Evolutionary conservation across 2,888 invertebrate genomes (phyloP).

Genomic region (Drosophila mimica): DNA sequence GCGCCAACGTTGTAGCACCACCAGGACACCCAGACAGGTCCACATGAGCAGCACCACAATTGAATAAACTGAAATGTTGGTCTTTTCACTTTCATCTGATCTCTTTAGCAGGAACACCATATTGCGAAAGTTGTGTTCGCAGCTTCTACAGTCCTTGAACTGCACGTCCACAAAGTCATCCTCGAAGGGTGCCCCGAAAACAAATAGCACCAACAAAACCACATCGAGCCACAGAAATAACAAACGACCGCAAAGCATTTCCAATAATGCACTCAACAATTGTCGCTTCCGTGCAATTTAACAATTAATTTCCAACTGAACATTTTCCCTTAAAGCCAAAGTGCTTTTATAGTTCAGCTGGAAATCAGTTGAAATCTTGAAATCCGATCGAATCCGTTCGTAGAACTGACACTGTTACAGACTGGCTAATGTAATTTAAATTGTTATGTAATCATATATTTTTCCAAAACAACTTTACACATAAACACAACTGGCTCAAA

Average conservation of each 20-base stretch:
- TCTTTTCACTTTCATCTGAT: slow-evolving; percentile 4
- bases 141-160: slow-evolving; percentile 39
- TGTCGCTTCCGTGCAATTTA: slow-evolving; percentile 6
- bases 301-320: slow-evolving; percentile 27
- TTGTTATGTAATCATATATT: background rate
- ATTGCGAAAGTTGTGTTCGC: slow-evolving; percentile 52
- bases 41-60: slow-evolving; percentile 50
- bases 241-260: slow-evolving; percentile 12
- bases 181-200: slow-evolving; percentile 18
- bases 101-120: slow-evolving; percentile 54
- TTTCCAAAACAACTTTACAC: background rate
- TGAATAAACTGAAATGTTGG: slow-evolving; percentile 28
- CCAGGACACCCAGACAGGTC: slow-evolving; percentile 35
- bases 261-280: slow-evolving; percentile 1
- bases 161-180: slow-evolving; percentile 60
- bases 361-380: background rate
- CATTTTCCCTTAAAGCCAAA: too few relatives aligned
- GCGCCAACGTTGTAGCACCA: slow-evolving; percentile 34
- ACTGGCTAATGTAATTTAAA: background rate
- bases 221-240: slow-evolving; percentile 32
- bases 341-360: slow-evolving; percentile 28
- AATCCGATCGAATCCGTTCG: background rate
- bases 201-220: slow-evolving; percentile 7
- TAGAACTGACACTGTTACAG: background rate
- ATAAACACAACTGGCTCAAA: background rate